phyloP scores from a whole-genome alignment of 2,888 invertebrate species.

The Spialia ferax region DNA sequence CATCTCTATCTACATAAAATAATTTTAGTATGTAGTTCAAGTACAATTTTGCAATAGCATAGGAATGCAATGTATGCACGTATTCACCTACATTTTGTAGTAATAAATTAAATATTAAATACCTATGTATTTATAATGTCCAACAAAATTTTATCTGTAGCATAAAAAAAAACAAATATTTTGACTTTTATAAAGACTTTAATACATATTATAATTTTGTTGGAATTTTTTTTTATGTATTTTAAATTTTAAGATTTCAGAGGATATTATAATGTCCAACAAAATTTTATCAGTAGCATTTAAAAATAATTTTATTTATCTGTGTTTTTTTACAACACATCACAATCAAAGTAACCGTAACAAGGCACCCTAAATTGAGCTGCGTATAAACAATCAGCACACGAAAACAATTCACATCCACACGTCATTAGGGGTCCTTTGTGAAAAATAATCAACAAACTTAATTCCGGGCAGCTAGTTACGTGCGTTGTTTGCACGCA shows the following conservation, averaged over 20 bases:
- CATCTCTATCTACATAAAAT: too few species aligned
- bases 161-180: neutral
- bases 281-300: neutral
- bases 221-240: too few species aligned
- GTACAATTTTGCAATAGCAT: too few species aligned
- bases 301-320: neutral
- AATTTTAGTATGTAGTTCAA: too few species aligned
- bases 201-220: too few species aligned
- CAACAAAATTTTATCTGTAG: neutral
- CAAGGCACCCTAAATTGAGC: constrained; percentile 17
- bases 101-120: too few species aligned
- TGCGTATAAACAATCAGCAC: neutral
- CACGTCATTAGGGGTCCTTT: constrained; percentile 36
- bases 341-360: constrained; percentile 5
- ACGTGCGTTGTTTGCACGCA: neutral
- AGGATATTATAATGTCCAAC: too few species aligned
- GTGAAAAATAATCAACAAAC: constrained; percentile 39
- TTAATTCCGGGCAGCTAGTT: constrained; percentile 34
- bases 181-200: too few species aligned
- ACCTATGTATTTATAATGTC: too few species aligned
- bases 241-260: too few species aligned
- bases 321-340: neutral
- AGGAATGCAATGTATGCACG: too few species aligned
- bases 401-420: constrained; percentile 10
- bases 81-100: too few species aligned